Evolutionary conservation across 1,140 invertebrate genomes (phyloP), one percentile per base, ranked within the genome.

Genomic region (Leptopilina boulardi): DNA sequence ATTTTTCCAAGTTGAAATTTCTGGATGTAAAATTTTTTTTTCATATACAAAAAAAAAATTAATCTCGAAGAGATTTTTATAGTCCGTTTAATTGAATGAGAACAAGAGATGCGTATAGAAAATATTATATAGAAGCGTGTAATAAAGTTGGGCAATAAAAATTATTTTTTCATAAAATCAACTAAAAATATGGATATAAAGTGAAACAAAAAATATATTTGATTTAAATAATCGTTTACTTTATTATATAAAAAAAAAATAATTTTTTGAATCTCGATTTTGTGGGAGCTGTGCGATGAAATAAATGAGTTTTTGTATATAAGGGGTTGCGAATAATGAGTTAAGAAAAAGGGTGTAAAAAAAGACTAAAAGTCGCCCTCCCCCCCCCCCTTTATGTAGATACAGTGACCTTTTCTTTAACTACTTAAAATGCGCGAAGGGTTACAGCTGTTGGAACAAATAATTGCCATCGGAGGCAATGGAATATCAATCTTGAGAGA

Each of bases 401-500:
- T 56, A 23, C 54, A 26, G 54, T 56, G 21, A 21, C 54, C 21
- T 56, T 18, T 51, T 51, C 34, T 18, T 42, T 30, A n/a, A 70
- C 70, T 77, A 73, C 42, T 82, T 78, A 70, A 23, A 54, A 82
- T 78, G 78, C 81, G 80, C 34, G 11, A 42, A 34, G 23, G 41
- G 66, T 74, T 15, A 70, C 75, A 26, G 41, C 42, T 18, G 73
- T 59, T 10, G 56, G 34, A 76, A 76, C 75, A 74, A 79, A 77
- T 77, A 80, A 78, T 74, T 82, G 71, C 73, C n/a, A 59, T 13
- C 34, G 9, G 77, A 54, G 54, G n/a, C n/a, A 73, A 41, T 9
- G 44, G 21, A 34, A 81, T 42, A 83, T 85, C 70, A 83, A 84
- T 79, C 83, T 79, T 47, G 59, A 18, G 47, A 54, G 47, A 54